phyloP scores from a whole-genome alignment of 2,797 vertebrate species.

The Nyctalus aviator region DNA sequence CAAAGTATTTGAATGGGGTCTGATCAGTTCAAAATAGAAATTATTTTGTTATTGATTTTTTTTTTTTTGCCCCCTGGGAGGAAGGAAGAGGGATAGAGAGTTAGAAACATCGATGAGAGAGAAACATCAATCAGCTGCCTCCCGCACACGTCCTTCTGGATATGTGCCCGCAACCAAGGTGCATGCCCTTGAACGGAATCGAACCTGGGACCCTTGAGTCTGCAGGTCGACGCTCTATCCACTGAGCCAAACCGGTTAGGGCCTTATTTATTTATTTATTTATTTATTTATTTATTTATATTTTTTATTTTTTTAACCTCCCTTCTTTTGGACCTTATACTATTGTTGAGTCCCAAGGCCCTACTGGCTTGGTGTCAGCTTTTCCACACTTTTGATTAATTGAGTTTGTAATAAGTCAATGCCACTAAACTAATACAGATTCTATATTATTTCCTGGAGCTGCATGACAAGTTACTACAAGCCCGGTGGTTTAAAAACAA shows the following conservation, averaged over 20 bases:
- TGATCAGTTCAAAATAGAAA: conserved; percentile 46
- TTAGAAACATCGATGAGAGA: no score
- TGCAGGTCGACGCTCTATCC: no score
- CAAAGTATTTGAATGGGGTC: neutral
- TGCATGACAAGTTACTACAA: neutral
- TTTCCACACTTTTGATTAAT: neutral
- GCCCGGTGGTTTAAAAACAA: neutral
- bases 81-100: no score
- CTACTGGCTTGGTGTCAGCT: neutral
- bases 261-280: neutral
- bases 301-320: neutral
- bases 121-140: no score
- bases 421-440: neutral
- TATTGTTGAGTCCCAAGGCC: neutral
- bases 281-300: neutral
- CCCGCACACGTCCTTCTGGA: no score
- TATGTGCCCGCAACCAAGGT: no score
- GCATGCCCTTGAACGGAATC: no score
- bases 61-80: neutral
- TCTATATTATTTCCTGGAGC: conserved; percentile 33
- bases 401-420: conserved; percentile 5
- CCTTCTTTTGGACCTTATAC: neutral
- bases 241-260: no score
- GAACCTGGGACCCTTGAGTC: no score
- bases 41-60: no score